Conservation (phyloP, 2,113 vertebrate species). For the Spea bombifrons region DNA sequence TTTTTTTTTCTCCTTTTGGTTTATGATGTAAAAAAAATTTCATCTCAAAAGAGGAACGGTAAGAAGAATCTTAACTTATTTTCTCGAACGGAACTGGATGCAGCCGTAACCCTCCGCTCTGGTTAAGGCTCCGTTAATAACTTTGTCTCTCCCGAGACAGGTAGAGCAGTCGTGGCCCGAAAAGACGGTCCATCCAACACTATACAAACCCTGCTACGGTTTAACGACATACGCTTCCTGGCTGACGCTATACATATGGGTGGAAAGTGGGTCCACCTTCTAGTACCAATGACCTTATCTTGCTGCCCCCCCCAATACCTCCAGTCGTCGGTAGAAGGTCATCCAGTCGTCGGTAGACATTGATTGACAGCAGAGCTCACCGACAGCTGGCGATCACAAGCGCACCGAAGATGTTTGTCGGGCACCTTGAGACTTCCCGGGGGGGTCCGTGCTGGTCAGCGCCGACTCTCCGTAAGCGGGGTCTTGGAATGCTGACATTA, state of each 20-base stretch:
- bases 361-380: background rate
- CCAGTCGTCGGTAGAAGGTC: no score
- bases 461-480: background rate
- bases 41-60: background rate
- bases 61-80: conserved; percentile 23
- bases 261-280: background rate
- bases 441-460: background rate
- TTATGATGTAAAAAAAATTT: background rate
- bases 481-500: background rate
- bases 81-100: conserved; percentile 5
- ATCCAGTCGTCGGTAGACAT: background rate
- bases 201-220: background rate
- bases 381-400: background rate
- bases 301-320: no score
- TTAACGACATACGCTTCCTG: background rate
- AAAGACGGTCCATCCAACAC: background rate
- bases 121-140: conserved; percentile 5
- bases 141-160: background rate
- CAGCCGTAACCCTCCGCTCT: conserved; percentile 9
- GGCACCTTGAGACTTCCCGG: background rate
- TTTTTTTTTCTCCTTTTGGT: conserved; percentile 9
- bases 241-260: background rate
- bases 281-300: background rate
- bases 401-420: background rate
- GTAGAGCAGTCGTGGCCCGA: background rate